A percentile compares a stretch with the other conserved stretches of the same genome.
Conservation (phyloP, 2,797 vertebrate genomes). For the Notolepis coatsorum region DNA sequence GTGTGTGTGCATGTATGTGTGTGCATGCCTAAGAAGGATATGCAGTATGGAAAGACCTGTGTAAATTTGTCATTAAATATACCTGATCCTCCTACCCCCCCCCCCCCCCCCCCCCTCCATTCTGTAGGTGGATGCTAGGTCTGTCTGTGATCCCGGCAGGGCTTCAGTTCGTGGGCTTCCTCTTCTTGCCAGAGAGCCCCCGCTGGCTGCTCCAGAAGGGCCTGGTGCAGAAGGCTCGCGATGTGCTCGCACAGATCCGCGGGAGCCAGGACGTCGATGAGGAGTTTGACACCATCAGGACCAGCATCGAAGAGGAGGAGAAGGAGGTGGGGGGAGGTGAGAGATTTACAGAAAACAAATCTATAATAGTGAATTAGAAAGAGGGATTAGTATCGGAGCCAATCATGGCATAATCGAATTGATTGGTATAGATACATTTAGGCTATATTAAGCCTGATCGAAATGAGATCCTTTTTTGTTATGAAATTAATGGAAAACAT, state of each 20-base stretch:
- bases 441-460: no score
- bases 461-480: no score
- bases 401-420: no score
- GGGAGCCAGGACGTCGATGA: constrained; percentile 86
- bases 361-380: not conserved
- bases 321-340: constrained; percentile 74
- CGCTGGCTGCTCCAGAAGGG: constrained; percentile 98
- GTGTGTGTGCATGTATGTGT: no score
- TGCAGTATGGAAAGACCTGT: no score
- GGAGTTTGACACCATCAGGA: constrained; percentile 90
- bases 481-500: no score
- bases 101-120: not conserved
- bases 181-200: constrained; percentile 96
- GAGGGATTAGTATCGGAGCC: no score
- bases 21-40: no score
- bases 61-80: no score
- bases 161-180: constrained; percentile 93
- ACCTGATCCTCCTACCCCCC: no score
- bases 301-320: constrained; percentile 91
- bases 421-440: no score
- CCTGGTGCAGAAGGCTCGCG: constrained; percentile 84
- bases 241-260: constrained; percentile 87
- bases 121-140: constrained; percentile 93
- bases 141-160: constrained; percentile 89
- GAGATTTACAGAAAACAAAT: not conserved